Percentiles rank a stretch among this genome's conserved stretches.
Evolutionary conservation across 2,797 vertebrate genomes (phyloP).

Genomic region (Danio aesculapii): DNA sequence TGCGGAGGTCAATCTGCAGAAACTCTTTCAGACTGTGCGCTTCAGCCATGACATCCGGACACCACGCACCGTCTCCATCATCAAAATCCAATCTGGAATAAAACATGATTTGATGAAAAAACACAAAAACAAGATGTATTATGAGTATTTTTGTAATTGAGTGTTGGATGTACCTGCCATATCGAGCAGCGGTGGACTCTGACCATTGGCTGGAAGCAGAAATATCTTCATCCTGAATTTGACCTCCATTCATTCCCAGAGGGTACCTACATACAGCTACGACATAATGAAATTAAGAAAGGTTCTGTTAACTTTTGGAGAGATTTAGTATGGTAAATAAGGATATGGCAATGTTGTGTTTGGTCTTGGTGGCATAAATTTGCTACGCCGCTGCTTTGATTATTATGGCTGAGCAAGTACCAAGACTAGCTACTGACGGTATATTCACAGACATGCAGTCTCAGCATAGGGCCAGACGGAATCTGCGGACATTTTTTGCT

Average conservation of each 20-base stretch:
- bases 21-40: conserved; percentile 88
- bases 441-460: too few species aligned
- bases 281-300: conserved; percentile 30
- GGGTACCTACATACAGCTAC: conserved; percentile 94
- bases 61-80: conserved; percentile 95
- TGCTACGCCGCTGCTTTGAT: too few species aligned
- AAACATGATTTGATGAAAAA: not conserved
- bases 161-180: conserved; percentile 85
- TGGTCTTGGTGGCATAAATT: too few species aligned
- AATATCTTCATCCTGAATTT: conserved; percentile 96
- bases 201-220: conserved; percentile 99
- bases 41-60: conserved; percentile 87
- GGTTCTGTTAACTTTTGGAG: too few species aligned
- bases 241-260: conserved; percentile 93
- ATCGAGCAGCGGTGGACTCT: conserved; percentile 94
- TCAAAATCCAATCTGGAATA: conserved; percentile 89
- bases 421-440: too few species aligned
- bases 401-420: too few species aligned
- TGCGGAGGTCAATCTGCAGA: conserved; percentile 91
- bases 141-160: conserved; percentile 5
- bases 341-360: too few species aligned
- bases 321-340: too few species aligned
- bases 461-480: too few species aligned
- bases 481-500: too few species aligned
- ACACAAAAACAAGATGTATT: not conserved